phyloP scores from a whole-genome alignment of 2,797 vertebrate genomes.

The Tragelaphus eurycerus region DNA sequence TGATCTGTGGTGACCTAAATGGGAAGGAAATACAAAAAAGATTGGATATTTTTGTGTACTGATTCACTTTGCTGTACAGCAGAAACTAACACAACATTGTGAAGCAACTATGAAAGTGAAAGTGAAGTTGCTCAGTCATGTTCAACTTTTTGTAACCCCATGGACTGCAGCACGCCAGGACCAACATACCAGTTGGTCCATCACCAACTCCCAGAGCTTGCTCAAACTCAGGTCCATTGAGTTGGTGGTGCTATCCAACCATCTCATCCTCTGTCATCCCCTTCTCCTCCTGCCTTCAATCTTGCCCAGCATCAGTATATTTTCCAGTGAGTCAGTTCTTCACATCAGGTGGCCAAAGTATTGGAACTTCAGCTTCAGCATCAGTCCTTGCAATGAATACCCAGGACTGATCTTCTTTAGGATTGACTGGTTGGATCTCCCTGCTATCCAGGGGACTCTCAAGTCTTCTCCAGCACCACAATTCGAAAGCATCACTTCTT shows the following conservation, averaged over 20 bases:
- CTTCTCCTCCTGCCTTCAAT: neutral
- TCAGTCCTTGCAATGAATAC: neutral
- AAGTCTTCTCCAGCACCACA: neutral
- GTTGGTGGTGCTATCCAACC: neutral
- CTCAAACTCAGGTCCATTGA: neutral
- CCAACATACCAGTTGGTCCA: neutral
- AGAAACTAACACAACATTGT: neutral
- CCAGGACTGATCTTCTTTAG: neutral
- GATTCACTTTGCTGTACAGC: neutral
- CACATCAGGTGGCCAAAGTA: neutral
- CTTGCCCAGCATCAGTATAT: neutral
- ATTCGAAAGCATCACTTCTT: neutral
- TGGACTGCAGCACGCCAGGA: neutral
- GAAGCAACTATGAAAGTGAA: neutral
- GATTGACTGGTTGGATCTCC: neutral
- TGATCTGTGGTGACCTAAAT: neutral
- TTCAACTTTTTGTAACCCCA: neutral
- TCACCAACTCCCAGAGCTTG: neutral
- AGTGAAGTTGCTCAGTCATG: rapidly evolving
- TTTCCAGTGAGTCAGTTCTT: neutral
- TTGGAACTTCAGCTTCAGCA: neutral
- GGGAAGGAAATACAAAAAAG: neutral
- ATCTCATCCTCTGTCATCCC: neutral
- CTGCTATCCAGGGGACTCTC: neutral
- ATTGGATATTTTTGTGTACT: neutral